Evolutionary conservation across 2,888 invertebrate species (phyloP).

Genomic region (Netelia fuscicornis): DNA sequence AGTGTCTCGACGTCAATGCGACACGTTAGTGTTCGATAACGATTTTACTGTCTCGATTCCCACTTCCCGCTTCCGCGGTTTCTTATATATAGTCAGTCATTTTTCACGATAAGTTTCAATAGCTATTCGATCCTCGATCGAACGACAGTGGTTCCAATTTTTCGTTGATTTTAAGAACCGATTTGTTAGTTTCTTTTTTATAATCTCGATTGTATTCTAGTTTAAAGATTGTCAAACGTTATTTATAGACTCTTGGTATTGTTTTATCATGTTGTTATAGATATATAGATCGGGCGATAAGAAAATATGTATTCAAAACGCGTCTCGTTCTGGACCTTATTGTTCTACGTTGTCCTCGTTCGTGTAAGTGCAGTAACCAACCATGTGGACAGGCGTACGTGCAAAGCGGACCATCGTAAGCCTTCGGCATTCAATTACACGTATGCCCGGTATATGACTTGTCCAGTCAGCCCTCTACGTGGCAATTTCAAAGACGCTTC

Average conservation of each 20-base stretch:
- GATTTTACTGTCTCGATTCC: not conserved
- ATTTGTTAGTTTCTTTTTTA: not conserved
- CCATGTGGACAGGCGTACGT: conserved; percentile 2
- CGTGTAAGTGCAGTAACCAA: not conserved
- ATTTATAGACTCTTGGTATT: not conserved
- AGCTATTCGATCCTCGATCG: conserved; percentile 22
- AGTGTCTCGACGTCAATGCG: not conserved
- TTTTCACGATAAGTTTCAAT: conserved; percentile 56
- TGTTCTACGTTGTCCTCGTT: conserved; percentile 12
- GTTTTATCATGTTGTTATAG: not conserved
- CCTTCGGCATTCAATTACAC: not conserved
- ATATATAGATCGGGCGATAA: not conserved
- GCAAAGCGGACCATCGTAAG: not conserved
- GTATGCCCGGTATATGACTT: not conserved
- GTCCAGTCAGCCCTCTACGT: not conserved
- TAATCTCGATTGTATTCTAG: not conserved
- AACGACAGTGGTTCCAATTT: not conserved
- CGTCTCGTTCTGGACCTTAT: conserved; percentile 3
- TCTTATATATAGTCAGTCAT: conserved; percentile 68
- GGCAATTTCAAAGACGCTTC: not conserved
- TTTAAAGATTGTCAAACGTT: not conserved
- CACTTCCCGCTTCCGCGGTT: conserved; percentile 66
- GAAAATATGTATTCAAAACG: conserved; percentile 34
- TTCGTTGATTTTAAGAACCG: not conserved
- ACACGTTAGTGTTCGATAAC: not conserved